Conservation (phyloP, 2,888 invertebrate genomes). For the Conistra vaccinii region DNA sequence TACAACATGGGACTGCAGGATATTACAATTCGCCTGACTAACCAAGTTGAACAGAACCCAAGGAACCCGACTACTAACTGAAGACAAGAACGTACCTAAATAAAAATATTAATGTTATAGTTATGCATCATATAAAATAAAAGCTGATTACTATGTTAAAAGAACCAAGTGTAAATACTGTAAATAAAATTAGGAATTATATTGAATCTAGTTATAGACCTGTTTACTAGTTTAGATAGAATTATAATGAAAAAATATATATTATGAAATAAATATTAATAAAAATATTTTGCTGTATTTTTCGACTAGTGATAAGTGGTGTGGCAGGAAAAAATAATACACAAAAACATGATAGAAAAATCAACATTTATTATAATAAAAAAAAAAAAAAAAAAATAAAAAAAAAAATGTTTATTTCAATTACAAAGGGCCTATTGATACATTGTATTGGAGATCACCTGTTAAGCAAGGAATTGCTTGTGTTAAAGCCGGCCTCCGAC, state of each 20-base stretch:
- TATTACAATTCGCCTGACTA: constrained; percentile 91
- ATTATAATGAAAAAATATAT: constrained; percentile 9
- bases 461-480: no score
- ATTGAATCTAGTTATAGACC: constrained; percentile 43
- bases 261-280: no score
- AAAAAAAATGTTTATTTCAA: no score
- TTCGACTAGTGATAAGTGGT: no score
- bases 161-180: constrained; percentile 68
- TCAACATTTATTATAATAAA: no score
- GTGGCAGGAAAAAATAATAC: no score
- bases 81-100: background rate
- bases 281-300: no score
- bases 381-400: no score
- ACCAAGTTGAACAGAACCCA: constrained; percentile 86
- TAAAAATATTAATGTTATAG: constrained; percentile 1
- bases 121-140: constrained; percentile 72
- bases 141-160: constrained; percentile 76
- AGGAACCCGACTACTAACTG: constrained; percentile 73
- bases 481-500: no score
- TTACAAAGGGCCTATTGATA: no score
- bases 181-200: constrained; percentile 73
- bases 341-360: no score
- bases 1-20: constrained; percentile 93
- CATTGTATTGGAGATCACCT: no score
- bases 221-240: constrained; percentile 32